These are phyloP conservation scores for Chiloscyllium punctatum DNA, from an alignment of 2,797 vertebrate species.

Conservation along the genomic window DNA sequence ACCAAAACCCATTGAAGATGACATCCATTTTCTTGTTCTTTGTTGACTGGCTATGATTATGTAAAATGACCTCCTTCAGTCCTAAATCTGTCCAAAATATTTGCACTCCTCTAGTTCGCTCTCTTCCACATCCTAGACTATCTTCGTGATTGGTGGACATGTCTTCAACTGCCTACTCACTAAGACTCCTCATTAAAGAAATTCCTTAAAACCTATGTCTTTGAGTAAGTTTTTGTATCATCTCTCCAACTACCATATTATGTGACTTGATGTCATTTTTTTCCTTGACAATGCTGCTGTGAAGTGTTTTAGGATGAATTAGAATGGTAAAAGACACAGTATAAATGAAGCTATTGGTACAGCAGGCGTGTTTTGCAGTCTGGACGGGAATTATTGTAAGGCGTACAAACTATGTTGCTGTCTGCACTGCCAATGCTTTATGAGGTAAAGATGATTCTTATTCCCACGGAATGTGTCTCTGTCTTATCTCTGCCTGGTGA, in stretches of 20 bases:
- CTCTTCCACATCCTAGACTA: not conserved
- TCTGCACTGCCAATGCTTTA: not conserved
- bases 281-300: not conserved
- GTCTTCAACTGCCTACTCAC: not conserved
- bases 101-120: not conserved
- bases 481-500: not conserved
- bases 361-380: not conserved
- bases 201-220: not conserved
- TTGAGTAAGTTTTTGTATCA: not conserved
- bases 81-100: not conserved
- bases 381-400: not conserved
- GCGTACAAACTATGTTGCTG: not conserved
- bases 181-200: not conserved
- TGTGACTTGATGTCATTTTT: not conserved
- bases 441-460: not conserved
- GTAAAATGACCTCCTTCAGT: not conserved
- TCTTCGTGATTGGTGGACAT: not conserved
- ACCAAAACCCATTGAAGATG: not conserved
- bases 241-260: not conserved
- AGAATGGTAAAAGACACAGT: not conserved
- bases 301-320: not conserved
- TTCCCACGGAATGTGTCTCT: not conserved
- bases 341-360: not conserved
- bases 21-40: not conserved
- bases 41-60: not conserved